Evolutionary conservation across 2,888 invertebrate genomes (phyloP), one percentile per base, ranked within the genome.

Genomic region (Epistrophella euchroma): DNA sequence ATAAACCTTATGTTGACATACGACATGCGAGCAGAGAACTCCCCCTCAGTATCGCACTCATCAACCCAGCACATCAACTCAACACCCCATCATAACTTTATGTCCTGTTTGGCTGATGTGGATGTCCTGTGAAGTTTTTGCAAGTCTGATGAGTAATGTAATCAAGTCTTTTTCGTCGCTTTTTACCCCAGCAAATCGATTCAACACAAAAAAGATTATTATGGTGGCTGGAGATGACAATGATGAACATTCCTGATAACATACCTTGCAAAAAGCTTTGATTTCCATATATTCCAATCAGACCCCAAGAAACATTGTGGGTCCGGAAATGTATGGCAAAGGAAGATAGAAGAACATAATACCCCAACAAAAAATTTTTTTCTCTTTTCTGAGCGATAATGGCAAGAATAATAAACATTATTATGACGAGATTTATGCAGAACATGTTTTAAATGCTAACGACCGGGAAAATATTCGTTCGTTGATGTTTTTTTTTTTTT

Each of bases 171-270:
- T 73, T 79, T 64, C 66, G 70, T 75, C 56, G 37, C 52, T 32
- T 80, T 80, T 55, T 80, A 76, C 68, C 66, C 50, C 28, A n/a
- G 58, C 22, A 75, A 84, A 79, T 84, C 72, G 80, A 75, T 78
- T 43, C 66, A 32, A 37, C 37, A 70, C 35, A 50, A 64, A 50
- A 28, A 17, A 45, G 4, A 5, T 5, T 28, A 2, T 28, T 45
- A 10, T 47, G n/a, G 17, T 45, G 17, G 28, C 17, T 17, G 13
- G 32, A 15, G 55, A 52, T 78, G 81, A 68, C 76, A 60, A 72
- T 78, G 73, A 83, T 68, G 73, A 73, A 83, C 77, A 62, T 78
- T 19, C 55, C 37, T 52, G n/a, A n/a, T n/a, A n/a, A n/a, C 56
- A 76, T 37, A 43, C 19, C 37, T 64, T 15, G 22, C 25, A 55